phyloP scores from a whole-genome alignment of 2,888 invertebrate genomes.

The Noctuana brunneofusca region DNA sequence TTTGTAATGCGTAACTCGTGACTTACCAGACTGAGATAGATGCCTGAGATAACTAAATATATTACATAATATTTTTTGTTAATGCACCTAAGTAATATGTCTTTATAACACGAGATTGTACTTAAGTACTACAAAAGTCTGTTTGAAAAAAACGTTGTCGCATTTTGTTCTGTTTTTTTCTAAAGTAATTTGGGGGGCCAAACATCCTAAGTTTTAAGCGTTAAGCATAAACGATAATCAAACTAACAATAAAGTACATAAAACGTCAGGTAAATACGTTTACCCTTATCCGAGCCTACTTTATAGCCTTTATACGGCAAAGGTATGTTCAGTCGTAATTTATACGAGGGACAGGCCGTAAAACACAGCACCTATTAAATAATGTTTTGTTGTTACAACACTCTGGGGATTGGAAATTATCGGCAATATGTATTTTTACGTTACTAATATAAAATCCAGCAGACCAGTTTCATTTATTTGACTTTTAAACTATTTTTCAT shows the following conservation, averaged over 20 bases:
- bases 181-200: not conserved
- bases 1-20: too few species aligned
- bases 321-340: slow-evolving; percentile 47
- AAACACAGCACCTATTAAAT: slow-evolving; percentile 39
- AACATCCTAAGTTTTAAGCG: not conserved
- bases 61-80: too few species aligned
- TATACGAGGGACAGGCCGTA: slow-evolving; percentile 45
- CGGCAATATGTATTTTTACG: not conserved
- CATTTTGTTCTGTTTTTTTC: too few species aligned
- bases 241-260: slow-evolving; percentile 47
- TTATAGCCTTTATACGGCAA: slow-evolving; percentile 58
- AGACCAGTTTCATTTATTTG: too few species aligned
- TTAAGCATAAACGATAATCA: slow-evolving; percentile 37
- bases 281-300: slow-evolving; percentile 46
- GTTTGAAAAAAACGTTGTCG: too few species aligned
- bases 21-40: too few species aligned
- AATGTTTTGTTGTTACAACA: slow-evolving; percentile 20
- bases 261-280: slow-evolving; percentile 50
- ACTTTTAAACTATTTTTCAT: too few species aligned
- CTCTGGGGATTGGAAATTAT: not conserved
- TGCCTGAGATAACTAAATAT: too few species aligned
- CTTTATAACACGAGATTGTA: too few species aligned
- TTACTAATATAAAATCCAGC: too few species aligned
- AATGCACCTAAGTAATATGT: too few species aligned
- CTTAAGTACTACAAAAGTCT: too few species aligned